Base-by-base conservation (phyloP, 2,113 vertebrate genomes). In the Thamnophis sirtalis region DNA sequence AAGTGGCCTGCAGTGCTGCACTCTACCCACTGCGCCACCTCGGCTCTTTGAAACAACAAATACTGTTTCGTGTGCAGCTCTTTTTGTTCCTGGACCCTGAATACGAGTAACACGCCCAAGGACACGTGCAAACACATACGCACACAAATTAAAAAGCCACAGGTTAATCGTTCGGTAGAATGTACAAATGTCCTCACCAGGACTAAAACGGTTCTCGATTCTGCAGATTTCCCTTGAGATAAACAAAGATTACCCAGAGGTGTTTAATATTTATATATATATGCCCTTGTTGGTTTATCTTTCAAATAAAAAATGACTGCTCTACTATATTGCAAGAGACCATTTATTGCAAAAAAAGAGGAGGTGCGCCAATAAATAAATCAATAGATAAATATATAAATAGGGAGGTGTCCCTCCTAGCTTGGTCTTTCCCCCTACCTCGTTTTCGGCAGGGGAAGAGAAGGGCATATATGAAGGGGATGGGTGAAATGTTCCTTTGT, bases 241-340 rank as follows among this genome's bases (percentile, higher is more conserved):
- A 92, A 94, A 0, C 33, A 91, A 94, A 73, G 4, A 19, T 54
- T 26, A 13, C 17, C 9, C 92, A 68, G 92, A 95, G 92, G 38
- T 93, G 93, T 95, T 95, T 94, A 92, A 8, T 49, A 17, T 22
- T 33, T 10, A 68, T 28, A 3, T 21, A 8, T 10, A 68, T 28
- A 3, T 21, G 4, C 51, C 49, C 26, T 87, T 26, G 28, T 15
- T 38, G 8, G 43, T 9, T 17, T 15, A 54, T 3, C 88, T 92
- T 56, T 21, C 24, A 68, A 90, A 84, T 17, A 54, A 51, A 93
- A 89, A 93, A 94, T 68, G 95, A 96, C 91, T 94, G 94, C 94
- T 96, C 91, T 93, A 73, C 73, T 91, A 94, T 92, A 94, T 96
- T 94, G 91, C 95, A 95, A 96, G 93, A 92, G 93, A 90, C 90